phyloP scores from a whole-genome alignment of 2,888 invertebrate genomes.

The Ephialtes manifestator region DNA sequence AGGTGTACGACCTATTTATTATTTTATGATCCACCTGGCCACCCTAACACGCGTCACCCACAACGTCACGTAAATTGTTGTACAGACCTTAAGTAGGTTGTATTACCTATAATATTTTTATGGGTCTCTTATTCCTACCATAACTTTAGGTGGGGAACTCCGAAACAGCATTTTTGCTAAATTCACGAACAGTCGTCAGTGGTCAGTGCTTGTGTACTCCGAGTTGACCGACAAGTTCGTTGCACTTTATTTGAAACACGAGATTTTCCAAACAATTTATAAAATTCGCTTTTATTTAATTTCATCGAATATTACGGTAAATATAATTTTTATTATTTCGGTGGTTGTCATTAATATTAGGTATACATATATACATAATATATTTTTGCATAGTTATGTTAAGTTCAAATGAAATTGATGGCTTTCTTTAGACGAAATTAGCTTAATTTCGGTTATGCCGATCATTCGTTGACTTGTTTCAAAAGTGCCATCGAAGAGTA shows the following conservation, averaged over 20 bases:
- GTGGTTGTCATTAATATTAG: not conserved
- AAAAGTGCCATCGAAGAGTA: conserved; percentile 69
- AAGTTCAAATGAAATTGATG: not conserved
- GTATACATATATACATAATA: not conserved
- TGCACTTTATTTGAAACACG: not conserved
- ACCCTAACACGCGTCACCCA: conserved; percentile 9
- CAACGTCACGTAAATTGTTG: conserved; percentile 26
- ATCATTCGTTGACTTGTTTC: conserved; percentile 65
- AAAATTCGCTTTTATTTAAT: not conserved
- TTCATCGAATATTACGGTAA: not conserved
- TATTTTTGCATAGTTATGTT: not conserved
- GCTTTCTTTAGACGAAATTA: not conserved
- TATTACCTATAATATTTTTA: conserved; percentile 15
- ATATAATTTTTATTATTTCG: not conserved
- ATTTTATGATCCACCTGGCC: conserved; percentile 51
- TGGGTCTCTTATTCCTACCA: not conserved
- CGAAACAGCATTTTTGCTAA: not conserved
- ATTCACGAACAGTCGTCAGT: not conserved
- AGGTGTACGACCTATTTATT: conserved; percentile 42
- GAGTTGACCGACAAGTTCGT: not conserved
- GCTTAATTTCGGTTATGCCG: not conserved
- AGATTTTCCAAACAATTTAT: not conserved
- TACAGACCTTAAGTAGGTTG: not conserved
- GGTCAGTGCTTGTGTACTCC: not conserved
- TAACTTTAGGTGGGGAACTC: not conserved